Conservation (phyloP, 2,113 vertebrate genomes). For the Sprattus sprattus region DNA sequence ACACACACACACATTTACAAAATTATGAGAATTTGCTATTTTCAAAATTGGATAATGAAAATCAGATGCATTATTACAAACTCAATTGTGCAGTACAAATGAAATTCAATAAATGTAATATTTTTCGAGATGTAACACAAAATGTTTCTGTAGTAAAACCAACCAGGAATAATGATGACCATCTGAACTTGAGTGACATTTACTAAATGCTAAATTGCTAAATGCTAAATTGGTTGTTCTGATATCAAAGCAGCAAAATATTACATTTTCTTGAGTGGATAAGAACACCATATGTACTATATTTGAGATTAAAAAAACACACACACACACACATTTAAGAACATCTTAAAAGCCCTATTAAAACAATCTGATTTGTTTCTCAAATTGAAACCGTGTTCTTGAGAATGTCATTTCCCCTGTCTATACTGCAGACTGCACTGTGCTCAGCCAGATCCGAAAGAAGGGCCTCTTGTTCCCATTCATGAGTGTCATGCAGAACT, state of each 20-base stretch:
- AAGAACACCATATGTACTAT: background rate
- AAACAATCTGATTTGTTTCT: background rate
- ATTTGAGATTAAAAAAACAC: constrained; percentile 2
- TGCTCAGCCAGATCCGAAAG: background rate
- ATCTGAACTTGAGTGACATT: background rate
- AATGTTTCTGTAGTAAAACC: too few species aligned
- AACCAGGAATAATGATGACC: background rate
- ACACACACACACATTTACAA: background rate
- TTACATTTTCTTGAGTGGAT: too few species aligned
- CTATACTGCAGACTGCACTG: background rate
- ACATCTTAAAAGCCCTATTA: constrained; percentile 16
- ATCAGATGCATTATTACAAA: background rate
- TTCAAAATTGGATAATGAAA: background rate
- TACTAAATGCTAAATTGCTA: background rate
- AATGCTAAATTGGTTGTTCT: background rate
- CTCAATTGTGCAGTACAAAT: background rate
- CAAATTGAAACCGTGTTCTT: background rate
- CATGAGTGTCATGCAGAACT: constrained; percentile 38
- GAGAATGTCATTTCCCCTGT: background rate
- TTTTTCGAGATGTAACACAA: too few species aligned
- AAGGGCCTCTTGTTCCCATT: background rate
- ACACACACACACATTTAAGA: constrained; percentile 23
- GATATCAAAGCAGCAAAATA: background rate
- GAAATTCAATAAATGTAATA: too few species aligned
- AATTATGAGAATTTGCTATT: background rate